Evolutionary conservation across 2,797 vertebrate genomes (phyloP).

Genomic region (Poeciliopsis presidionis): DNA sequence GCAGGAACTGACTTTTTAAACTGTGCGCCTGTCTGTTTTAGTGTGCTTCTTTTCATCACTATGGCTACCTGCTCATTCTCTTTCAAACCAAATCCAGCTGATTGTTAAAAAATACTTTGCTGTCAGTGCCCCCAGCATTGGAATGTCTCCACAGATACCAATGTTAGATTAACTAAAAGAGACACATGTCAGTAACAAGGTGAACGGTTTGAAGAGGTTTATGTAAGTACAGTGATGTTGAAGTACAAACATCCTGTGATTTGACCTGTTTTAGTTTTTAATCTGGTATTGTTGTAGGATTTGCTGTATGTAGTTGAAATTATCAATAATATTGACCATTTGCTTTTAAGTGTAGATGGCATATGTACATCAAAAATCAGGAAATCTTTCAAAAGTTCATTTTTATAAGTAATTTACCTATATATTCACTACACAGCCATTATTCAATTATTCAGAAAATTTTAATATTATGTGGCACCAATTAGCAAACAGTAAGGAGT

Average conservation of each 20-base stretch:
- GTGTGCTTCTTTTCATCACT: constrained; percentile 1
- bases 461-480: background rate
- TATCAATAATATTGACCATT: background rate
- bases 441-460: background rate
- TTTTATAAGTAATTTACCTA: background rate
- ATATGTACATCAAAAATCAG: background rate
- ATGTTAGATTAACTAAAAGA: background rate
- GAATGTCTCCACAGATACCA: background rate
- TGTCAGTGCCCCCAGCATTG: background rate
- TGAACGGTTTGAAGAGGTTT: background rate
- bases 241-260: background rate
- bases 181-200: background rate
- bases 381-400: background rate
- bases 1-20: background rate
- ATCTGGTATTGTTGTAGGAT: background rate
- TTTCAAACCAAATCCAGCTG: background rate
- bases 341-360: background rate
- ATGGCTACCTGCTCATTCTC: background rate
- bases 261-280: background rate
- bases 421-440: background rate
- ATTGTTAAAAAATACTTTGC: constrained; percentile 1
- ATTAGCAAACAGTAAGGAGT: background rate
- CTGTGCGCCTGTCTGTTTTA: background rate
- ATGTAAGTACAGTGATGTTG: background rate
- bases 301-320: background rate